Percentiles rank a stretch among this genome's conserved stretches.
These are phyloP conservation scores for Eretmocerus hayati DNA, from an alignment of 2,888 invertebrate genomes.

Conservation along the genomic window DNA sequence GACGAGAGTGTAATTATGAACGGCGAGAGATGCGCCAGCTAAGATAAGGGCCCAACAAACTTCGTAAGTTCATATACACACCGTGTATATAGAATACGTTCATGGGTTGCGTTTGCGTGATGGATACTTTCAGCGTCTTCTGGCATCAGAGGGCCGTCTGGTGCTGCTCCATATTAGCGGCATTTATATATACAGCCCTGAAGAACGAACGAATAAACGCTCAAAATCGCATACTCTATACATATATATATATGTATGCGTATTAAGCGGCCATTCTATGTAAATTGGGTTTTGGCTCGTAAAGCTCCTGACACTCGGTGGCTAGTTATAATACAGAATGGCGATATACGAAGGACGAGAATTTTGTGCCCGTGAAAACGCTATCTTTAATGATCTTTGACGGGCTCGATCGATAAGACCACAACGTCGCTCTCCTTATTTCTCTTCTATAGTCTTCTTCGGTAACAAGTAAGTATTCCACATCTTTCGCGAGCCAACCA, in stretches of 20 bases:
- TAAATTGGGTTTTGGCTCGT: slow-evolving; percentile 38
- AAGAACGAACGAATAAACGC: too few relatives aligned
- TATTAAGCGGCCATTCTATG: slow-evolving; percentile 41
- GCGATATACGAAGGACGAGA: too few relatives aligned
- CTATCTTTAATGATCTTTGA: slow-evolving; percentile 26
- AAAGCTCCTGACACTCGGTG: slow-evolving; percentile 38
- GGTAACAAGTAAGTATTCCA: too few relatives aligned
- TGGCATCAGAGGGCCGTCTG: too few relatives aligned
- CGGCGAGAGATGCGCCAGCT: slow-evolving; percentile 14
- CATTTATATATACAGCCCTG: slow-evolving; percentile 11
- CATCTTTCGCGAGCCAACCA: too few relatives aligned
- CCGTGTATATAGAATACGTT: too few relatives aligned
- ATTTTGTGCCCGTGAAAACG: slow-evolving; percentile 18
- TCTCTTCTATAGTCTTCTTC: too few relatives aligned
- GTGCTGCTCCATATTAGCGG: slow-evolving; percentile 42
- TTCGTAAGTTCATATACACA: too few relatives aligned
- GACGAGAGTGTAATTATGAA: slow-evolving; percentile 46
- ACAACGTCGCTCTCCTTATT: too few relatives aligned
- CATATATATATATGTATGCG: slow-evolving; percentile 8
- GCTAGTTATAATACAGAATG: slow-evolving; percentile 25
- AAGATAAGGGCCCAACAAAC: slow-evolving; percentile 42
- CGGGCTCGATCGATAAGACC: slow-evolving; percentile 23
- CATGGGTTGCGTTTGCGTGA: slow-evolving; percentile 34
- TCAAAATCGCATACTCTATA: too few relatives aligned
- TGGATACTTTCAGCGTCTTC: slow-evolving; percentile 47